Evolutionary conservation across 2,888 invertebrate genomes (phyloP), one percentile per base, ranked within the genome.

Genomic region (Synergus umbraculus): DNA sequence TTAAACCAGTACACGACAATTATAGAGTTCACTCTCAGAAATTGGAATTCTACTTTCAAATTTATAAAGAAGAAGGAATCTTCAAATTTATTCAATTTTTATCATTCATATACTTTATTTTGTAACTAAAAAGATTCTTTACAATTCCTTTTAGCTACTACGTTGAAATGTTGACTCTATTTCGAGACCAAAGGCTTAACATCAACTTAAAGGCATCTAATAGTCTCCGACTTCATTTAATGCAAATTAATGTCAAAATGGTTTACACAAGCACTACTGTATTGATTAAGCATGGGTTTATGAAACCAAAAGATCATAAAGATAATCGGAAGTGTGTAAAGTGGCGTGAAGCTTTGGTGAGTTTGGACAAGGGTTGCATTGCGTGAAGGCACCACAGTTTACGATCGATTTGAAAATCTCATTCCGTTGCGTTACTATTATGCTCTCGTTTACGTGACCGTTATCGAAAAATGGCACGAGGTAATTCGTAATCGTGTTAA

Each of bases 401-500:
- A 89, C 84, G 86, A 85, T 58, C 81, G 82, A 84, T 84, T 85
- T 83, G 88, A 86, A 87, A 89, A 87, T 87, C 84, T 86, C 87
- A 84, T 88, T 86, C 82, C 78, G 77, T 81, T 73, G 82, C 79
- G 83, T 84, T 85, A 81, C 80, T 83, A 80, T 83, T 85, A 85
- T 84, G 83, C 78, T 82, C 83, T 79, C 83, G 84, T 85, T 85
- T 81, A 82, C 76, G 78, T 73, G 76, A 73, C 79, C 80, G 82
- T 86, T 86, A 86, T 82, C 86, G 85, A 88, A 87, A 88, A 88
- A 88, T 85, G 82, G 81, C 86, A 84, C 80, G 81, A 81, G 79
- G 78, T 84, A 82, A 83, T 85, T 81, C 69, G 83, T 83, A 85
- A 86, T 84, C 76, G 76, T 78, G 81, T 83, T 84, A 82, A 84